Percentiles rank a stretch among this genome's conserved stretches.
These are phyloP conservation scores for Amazona guildingii DNA, from an alignment of 2,113 vertebrate genomes.

Conservation along the genomic window DNA sequence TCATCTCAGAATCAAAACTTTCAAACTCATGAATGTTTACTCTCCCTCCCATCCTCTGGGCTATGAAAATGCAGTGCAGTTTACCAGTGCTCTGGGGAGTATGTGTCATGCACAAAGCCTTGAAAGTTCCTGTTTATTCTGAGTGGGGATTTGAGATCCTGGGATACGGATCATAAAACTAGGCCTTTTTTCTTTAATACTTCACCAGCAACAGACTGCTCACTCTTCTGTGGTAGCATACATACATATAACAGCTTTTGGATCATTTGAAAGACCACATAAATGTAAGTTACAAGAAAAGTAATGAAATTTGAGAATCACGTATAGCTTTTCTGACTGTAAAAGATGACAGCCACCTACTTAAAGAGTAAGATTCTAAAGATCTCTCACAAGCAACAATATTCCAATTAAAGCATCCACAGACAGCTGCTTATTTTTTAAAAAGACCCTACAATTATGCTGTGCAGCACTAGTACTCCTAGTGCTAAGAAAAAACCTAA, in stretches of 20 bases:
- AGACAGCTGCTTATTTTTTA: not conserved
- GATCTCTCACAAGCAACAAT: not conserved
- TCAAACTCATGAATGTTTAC: not conserved
- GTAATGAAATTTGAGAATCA: not conserved
- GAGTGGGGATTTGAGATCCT: not conserved
- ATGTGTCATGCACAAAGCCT: slow-evolving; percentile 2
- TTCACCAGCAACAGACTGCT: not conserved
- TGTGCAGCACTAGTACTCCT: not conserved
- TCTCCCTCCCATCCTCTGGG: not conserved
- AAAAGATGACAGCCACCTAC: slow-evolving; percentile 24
- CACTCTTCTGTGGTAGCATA: not conserved
- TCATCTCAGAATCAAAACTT: not conserved
- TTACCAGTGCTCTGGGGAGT: not conserved
- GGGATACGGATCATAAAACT: slow-evolving; percentile 3
- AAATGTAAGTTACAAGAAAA: not conserved
- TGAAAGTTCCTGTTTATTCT: slow-evolving; percentile 56
- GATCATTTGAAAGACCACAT: not conserved
- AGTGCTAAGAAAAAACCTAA: not conserved
- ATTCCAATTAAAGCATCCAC: slow-evolving; percentile 10
- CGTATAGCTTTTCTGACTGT: not conserved
- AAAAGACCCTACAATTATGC: not conserved
- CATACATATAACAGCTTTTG: not conserved
- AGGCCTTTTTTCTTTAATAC: slow-evolving; percentile 19
- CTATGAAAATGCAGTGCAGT: not conserved
- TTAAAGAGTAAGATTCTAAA: not conserved